A percentile compares a stretch with the other conserved stretches of the same genome.
Evolutionary conservation across 2,888 invertebrate species (phyloP).

Genomic region (Epinotia ramella): DNA sequence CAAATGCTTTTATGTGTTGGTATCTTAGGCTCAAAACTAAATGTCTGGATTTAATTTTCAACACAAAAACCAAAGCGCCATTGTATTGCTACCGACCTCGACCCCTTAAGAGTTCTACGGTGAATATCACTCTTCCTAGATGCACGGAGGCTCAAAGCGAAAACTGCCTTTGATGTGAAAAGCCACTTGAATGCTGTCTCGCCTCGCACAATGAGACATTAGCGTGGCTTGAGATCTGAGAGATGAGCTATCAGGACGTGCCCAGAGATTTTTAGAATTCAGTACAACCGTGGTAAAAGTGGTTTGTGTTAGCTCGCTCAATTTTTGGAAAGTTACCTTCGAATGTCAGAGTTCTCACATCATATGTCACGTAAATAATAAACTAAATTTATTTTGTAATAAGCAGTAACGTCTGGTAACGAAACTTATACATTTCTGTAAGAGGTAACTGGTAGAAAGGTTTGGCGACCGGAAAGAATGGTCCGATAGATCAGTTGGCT

Average conservation of each 20-base stretch:
- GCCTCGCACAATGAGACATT: slow-evolving; percentile 46
- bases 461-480: too few species aligned
- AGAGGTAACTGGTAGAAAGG: too few species aligned
- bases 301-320: background rate
- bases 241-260: slow-evolving; percentile 41
- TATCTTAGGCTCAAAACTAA: too few species aligned
- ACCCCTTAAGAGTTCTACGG: slow-evolving; percentile 6
- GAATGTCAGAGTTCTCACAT: too few species aligned
- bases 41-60: background rate
- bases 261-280: slow-evolving; percentile 23
- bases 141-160: slow-evolving; percentile 41
- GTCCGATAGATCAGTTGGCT: too few species aligned
- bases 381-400: too few species aligned
- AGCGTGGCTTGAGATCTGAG: slow-evolving; percentile 37
- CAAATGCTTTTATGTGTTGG: too few species aligned
- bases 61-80: background rate
- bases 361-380: too few species aligned
- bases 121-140: slow-evolving; percentile 43
- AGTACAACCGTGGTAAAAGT: background rate
- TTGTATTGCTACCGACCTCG: slow-evolving; percentile 31
- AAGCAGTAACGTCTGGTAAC: too few species aligned
- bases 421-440: too few species aligned
- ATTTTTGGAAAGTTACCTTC: background rate
- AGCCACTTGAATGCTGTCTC: slow-evolving; percentile 46
- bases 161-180: slow-evolving; percentile 46